phyloP scores from a whole-genome alignment of 1,140 invertebrate genomes.

The Sesamia nonagrioides region DNA sequence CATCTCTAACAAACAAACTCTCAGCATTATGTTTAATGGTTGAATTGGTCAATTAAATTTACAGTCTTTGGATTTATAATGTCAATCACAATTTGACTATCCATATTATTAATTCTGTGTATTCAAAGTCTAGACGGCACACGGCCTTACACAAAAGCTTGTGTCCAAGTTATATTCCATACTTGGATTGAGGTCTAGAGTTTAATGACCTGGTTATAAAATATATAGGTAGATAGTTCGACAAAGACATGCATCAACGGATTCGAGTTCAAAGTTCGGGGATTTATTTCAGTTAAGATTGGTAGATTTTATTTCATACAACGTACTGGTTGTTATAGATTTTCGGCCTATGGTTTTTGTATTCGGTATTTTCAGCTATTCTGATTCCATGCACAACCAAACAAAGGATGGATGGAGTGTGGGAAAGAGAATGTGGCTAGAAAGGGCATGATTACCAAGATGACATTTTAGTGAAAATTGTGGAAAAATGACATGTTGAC shows the following conservation, averaged over 20 bases:
- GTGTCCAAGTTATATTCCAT: neutral
- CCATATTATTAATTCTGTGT: too few species aligned
- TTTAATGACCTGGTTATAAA: conserved; percentile 7
- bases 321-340: neutral
- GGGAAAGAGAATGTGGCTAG: too few species aligned
- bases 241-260: neutral
- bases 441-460: too few species aligned
- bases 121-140: neutral
- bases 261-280: neutral
- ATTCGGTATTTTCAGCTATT: too few species aligned
- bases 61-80: neutral
- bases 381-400: too few species aligned
- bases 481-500: too few species aligned
- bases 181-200: neutral
- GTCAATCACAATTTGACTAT: too few species aligned
- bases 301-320: neutral
- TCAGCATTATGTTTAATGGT: too few species aligned
- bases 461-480: too few species aligned
- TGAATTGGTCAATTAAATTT: conserved; percentile 1
- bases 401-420: too few species aligned
- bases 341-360: too few species aligned
- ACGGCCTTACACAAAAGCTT: neutral
- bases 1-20: too few species aligned
- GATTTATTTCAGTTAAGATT: neutral
- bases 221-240: neutral